A percentile compares a stretch with the other conserved stretches of the same genome.
These are phyloP conservation scores for Aplysia californica DNA, from an alignment of 1,140 invertebrate genomes.

Conservation along the genomic window DNA sequence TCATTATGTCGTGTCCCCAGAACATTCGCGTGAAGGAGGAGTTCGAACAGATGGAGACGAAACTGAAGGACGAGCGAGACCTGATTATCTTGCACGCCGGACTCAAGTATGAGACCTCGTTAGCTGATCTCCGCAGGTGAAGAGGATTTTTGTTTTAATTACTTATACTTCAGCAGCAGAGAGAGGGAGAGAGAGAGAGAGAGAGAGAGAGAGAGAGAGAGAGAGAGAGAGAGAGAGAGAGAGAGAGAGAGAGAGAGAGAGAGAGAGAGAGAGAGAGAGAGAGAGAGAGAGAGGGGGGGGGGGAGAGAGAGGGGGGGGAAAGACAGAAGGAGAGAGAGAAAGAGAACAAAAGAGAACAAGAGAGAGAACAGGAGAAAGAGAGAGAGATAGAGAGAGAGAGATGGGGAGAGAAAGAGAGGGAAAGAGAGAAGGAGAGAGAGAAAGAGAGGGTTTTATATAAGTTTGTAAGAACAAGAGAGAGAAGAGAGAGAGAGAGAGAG, in stretches of 20 bases:
- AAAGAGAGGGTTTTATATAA: background rate
- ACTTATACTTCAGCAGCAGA: background rate
- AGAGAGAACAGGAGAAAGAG: background rate
- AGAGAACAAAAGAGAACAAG: background rate
- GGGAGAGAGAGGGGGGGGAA: background rate
- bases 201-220: background rate
- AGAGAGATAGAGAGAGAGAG: slow-evolving; percentile 18
- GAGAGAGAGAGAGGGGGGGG: background rate
- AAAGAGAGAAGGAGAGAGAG: background rate
- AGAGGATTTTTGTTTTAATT: slow-evolving; percentile 33
- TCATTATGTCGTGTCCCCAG: slow-evolving; percentile 34
- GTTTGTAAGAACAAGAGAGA: background rate
- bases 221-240: background rate
- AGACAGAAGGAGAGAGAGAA: slow-evolving; percentile 1
- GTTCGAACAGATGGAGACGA: slow-evolving; percentile 50
- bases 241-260: background rate
- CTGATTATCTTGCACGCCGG: slow-evolving; percentile 45
- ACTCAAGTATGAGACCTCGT: slow-evolving; percentile 23
- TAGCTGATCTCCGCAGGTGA: slow-evolving; percentile 19
- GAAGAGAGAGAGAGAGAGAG: background rate
- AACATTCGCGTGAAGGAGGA: slow-evolving; percentile 54
- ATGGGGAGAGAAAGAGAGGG: background rate
- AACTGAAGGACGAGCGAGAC: slow-evolving; percentile 76
- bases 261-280: background rate
- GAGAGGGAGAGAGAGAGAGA: background rate